These are phyloP conservation scores for Lycocorax pyrrhopterus DNA, from an alignment of 2,113 vertebrate genomes.

Conservation along the genomic window DNA sequence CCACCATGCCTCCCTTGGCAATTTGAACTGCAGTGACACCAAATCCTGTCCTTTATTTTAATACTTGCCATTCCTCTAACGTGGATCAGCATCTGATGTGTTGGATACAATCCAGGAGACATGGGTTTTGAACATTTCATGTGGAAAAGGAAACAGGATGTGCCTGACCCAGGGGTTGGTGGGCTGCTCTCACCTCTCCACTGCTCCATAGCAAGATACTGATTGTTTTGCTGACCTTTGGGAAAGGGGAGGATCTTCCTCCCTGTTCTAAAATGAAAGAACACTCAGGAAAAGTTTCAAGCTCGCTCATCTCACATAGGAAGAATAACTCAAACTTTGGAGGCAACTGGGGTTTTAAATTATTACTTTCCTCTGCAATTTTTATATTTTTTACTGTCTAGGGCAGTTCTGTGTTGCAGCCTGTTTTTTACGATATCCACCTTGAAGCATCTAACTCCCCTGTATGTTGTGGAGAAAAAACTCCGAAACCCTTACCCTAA, in stretches of 20 bases:
- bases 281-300: background rate
- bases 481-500: background rate
- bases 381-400: background rate
- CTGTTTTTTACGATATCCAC: background rate
- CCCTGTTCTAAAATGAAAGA: background rate
- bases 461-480: background rate
- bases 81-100: background rate
- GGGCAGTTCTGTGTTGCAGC: background rate
- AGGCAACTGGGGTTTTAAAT: background rate
- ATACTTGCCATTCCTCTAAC: background rate
- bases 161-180: background rate
- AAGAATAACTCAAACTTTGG: background rate
- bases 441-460: background rate
- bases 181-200: background rate
- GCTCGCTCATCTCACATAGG: accelerated
- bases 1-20: background rate
- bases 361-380: background rate
- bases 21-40: background rate
- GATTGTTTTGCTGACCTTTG: background rate
- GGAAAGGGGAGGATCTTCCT: background rate
- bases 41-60: background rate
- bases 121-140: accelerated
- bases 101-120: background rate
- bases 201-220: background rate
- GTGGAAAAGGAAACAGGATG: background rate